Conservation (phyloP, 2,888 invertebrate genomes). For the Microplitis manilae region DNA sequence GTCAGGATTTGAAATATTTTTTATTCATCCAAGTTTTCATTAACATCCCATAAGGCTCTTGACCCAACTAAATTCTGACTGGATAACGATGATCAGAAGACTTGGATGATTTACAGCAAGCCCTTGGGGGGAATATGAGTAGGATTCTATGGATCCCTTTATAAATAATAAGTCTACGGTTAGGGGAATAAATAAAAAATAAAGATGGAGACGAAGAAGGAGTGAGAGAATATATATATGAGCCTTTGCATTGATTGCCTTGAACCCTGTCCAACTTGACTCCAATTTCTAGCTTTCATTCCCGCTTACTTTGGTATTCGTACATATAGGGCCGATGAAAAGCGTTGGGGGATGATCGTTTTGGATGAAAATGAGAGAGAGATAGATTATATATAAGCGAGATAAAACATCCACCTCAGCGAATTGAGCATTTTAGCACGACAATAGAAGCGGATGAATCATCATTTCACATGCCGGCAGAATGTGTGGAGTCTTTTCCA, state of each 20-base stretch:
- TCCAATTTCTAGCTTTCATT: conserved; percentile 12
- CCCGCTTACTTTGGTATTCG: neutral
- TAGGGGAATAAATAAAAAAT: neutral
- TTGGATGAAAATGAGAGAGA: neutral
- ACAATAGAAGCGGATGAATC: conserved; percentile 44
- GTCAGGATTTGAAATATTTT: neutral
- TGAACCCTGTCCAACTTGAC: conserved; percentile 27
- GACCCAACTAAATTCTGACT: neutral
- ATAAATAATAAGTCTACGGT: conserved; percentile 1
- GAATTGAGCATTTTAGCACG: conserved; percentile 43
- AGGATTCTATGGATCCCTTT: neutral
- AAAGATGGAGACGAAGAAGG: neutral
- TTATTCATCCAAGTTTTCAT: conserved; percentile 10
- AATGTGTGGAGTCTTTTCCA: conserved; percentile 17
- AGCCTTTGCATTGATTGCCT: conserved; percentile 28
- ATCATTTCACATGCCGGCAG: conserved; percentile 30
- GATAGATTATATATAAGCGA: conserved; percentile 18
- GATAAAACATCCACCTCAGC: conserved; percentile 44
- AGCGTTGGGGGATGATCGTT: neutral
- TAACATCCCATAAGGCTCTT: conserved; percentile 8
- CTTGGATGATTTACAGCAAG: neutral
- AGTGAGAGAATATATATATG: neutral
- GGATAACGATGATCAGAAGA: neutral
- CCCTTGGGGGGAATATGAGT: neutral
- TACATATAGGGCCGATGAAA: neutral